Evolutionary conservation across 2,797 vertebrate genomes (phyloP), one percentile per base, ranked within the genome.

Genomic region (Etheostoma perlongum): DNA sequence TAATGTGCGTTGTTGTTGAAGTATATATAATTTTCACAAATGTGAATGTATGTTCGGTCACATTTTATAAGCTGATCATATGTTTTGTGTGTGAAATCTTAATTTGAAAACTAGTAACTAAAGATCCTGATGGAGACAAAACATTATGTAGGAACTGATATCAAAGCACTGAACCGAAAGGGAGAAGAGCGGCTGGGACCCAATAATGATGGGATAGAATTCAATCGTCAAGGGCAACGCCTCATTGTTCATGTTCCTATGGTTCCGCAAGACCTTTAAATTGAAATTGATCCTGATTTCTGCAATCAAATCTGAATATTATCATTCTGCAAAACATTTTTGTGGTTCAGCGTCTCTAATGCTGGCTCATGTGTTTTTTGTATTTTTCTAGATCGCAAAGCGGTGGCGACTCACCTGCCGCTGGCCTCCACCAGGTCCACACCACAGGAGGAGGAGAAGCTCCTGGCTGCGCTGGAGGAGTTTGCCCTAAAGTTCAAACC

Each of bases 381-480:
- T 72, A 10, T 23, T 44, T 44, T 68, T 89, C 7, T 90, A 97
- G 96, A 97, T 84, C 92, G 93, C 52, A 95, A 92, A 8, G 91
- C 94, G 0, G 95, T 96, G 40, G 74, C 94, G 16, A 96, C 94
- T 0, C 96, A 97, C 73, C 88, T 96, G 21, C 94, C 95, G 0
- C 82, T 97, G 72, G 96, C 96, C 27, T 90, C 57, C 2, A 94
- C 94, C 52, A 91, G 80, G 46, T 91, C 95, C 15, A 90, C 94
- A 0, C 61, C 67, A 0, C 94, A 89, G 27, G 95, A 96, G 23
- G 95, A 96, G 74, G 88, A 95, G 69, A 95, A 93, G 70, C 91
- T 97, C 7, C 84, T 90, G 76, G 81, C 87, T 7, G 18, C 52
- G 0, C 85, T 96, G 81, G 93, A 95, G 54, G 92, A 95, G 48